These are phyloP conservation scores for Glaucidium brasilianum DNA, from an alignment of 2,113 vertebrate genomes.

Conservation along the genomic window DNA sequence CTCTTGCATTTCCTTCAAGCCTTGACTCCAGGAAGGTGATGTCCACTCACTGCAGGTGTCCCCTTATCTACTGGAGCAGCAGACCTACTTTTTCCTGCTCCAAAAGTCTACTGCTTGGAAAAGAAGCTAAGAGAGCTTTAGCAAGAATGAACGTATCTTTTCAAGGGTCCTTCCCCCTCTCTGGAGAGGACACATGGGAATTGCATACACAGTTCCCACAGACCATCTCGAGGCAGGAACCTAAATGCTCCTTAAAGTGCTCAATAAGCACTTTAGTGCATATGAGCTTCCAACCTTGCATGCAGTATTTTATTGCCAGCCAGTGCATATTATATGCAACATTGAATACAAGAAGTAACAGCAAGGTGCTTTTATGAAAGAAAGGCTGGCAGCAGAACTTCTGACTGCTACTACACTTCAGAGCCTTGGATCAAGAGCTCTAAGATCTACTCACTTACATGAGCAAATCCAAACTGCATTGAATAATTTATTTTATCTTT, in stretches of 20 bases:
- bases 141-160: not conserved
- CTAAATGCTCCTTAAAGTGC: not conserved
- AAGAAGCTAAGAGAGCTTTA: not conserved
- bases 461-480: not conserved
- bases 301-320: not conserved
- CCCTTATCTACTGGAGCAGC: not conserved
- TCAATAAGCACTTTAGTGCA: not conserved
- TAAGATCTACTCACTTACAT: not conserved
- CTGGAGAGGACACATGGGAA: not conserved
- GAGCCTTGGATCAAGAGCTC: not conserved
- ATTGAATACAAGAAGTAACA: not conserved
- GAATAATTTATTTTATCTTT: slow-evolving; percentile 2
- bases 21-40: not conserved
- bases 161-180: not conserved
- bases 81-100: not conserved
- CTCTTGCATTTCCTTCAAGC: not conserved
- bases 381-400: not conserved
- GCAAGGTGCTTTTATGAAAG: not conserved
- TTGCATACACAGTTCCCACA: not conserved
- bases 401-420: not conserved
- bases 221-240: not conserved
- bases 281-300: not conserved
- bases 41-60: not conserved
- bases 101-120: not conserved
- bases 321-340: not conserved